Evolutionary conservation across 2,888 invertebrate genomes (phyloP), one percentile per base, ranked within the genome.

Genomic region (Craniophora ligustri): DNA sequence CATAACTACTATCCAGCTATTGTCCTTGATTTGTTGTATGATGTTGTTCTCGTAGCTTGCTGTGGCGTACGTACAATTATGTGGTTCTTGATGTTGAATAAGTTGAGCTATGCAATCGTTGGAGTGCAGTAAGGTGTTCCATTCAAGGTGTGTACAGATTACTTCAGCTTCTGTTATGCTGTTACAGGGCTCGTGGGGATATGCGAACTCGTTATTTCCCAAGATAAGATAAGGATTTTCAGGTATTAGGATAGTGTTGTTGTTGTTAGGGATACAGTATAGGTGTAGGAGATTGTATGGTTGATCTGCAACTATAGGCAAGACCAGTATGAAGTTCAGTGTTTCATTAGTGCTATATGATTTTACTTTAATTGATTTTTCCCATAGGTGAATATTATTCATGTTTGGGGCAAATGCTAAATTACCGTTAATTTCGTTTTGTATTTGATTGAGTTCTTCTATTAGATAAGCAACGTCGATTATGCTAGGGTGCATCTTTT

Each of bases 171-270:
- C 66, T 8, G 13, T 41, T 15, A 75, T 66, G 0, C 14, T 34
- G 8, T 11, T 53, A 39, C 69, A 76, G 34, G 59, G 40, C 51
- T 78, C 71, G 16, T 49, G 63, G 3, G 72, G 76, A 13, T 74
- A 71, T 0, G 70, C 72, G 14, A 75, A 75, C 46, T 76, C 70
- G 18, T 75, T 40, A 50, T 69, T 73, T 49, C 68, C 69, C 67
- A 73, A 69, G 66, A 75, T 47, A 14, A 73, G 57, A 67, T 11
- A 11, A 10, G 66, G 71, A 19, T 72, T 60, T 58, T 73, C 60
- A 0, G 72, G 67, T 3, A 72, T 70, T 3, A 72, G 54, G 45
- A 67, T 62, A 0, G 56, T 66, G 14, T 68, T 47, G 7, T 64
- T 56, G 0, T 61, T 11, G 5, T 71, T 71, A 10, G 70, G 68